A percentile compares a stretch with the other conserved stretches of the same genome.
phyloP scores from a whole-genome alignment of 2,113 vertebrate species.

The Oncorhynchus mykiss region DNA sequence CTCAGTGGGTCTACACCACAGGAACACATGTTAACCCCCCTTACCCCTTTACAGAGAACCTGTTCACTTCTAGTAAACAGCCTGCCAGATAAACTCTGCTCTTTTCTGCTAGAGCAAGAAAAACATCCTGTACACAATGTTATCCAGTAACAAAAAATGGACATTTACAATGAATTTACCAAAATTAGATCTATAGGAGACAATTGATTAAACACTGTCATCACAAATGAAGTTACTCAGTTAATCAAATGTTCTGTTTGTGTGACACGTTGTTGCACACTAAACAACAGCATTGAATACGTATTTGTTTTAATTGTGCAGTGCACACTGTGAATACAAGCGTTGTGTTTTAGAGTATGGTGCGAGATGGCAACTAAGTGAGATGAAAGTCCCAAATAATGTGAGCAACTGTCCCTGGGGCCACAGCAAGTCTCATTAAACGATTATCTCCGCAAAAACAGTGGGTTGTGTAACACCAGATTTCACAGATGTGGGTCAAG shows the following conservation, averaged over 20 bases:
- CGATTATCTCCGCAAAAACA: neutral
- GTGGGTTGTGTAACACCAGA: neutral
- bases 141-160: neutral
- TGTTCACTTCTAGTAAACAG: neutral
- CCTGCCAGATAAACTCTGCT: neutral
- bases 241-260: no score
- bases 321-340: neutral
- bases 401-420: slow-evolving; percentile 23
- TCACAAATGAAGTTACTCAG: no score
- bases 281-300: neutral
- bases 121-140: neutral
- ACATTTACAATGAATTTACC: no score
- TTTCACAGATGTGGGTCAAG: slow-evolving; percentile 14
- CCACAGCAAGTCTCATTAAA: slow-evolving; percentile 21
- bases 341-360: neutral
- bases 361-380: slow-evolving; percentile 6
- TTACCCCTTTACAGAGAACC: slow-evolving; percentile 9
- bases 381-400: slow-evolving; percentile 16
- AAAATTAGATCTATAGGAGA: no score
- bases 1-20: slow-evolving; percentile 28
- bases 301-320: neutral
- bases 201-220: no score
- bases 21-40: slow-evolving; percentile 38
- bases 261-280: no score
- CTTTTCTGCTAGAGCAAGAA: neutral